phyloP scores from a whole-genome alignment of 2,113 vertebrate genomes.

The Butorides virescens region DNA sequence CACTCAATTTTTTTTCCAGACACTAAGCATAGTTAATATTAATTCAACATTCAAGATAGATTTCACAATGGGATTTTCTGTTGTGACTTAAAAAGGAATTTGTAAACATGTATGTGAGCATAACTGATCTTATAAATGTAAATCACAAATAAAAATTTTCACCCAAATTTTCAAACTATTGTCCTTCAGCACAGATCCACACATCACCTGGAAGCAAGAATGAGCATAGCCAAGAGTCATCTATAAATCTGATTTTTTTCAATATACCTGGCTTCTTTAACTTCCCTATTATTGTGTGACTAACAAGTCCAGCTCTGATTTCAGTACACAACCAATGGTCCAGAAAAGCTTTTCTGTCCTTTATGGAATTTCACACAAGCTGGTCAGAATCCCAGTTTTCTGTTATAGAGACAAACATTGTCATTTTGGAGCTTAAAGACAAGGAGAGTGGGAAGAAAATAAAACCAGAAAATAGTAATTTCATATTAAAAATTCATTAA shows the following conservation, averaged over 20 bases:
- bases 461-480: neutral
- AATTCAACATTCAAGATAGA: neutral
- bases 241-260: neutral
- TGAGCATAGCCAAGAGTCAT: neutral
- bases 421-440: neutral
- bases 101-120: neutral
- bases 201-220: neutral
- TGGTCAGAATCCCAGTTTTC: neutral
- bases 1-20: neutral
- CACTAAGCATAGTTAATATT: neutral
- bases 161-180: neutral
- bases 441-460: neutral
- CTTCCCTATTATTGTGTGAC: neutral
- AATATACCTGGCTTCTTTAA: neutral
- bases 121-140: neutral
- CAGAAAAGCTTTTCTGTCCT: neutral
- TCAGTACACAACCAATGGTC: neutral
- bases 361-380: neutral
- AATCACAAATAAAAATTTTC: neutral
- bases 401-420: neutral
- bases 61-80: neutral
- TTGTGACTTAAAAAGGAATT: neutral
- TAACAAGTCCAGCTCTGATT: neutral
- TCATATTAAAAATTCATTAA: constrained; percentile 20
- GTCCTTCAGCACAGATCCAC: neutral